Evolutionary conservation across 2,888 invertebrate species (phyloP).

Genomic region (Dioctria rufipes): DNA sequence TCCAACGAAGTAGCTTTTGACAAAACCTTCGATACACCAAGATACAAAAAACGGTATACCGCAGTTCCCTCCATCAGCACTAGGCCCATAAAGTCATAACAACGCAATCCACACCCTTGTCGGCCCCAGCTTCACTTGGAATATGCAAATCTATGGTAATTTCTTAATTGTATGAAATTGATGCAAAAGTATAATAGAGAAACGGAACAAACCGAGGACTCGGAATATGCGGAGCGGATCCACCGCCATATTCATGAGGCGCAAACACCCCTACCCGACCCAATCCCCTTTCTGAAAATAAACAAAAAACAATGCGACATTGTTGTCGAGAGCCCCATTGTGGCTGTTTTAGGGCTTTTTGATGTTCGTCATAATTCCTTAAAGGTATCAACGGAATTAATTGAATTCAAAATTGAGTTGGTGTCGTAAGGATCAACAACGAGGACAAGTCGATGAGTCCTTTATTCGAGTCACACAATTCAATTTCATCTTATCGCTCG

Average conservation of each 20-base stretch:
- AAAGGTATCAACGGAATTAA: slow-evolving; percentile 56
- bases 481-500: slow-evolving; percentile 48
- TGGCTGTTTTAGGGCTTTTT: slow-evolving; percentile 57
- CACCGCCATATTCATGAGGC: not conserved
- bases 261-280: not conserved
- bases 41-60: slow-evolving; percentile 42
- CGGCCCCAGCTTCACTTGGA: slow-evolving; percentile 17
- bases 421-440: slow-evolving; percentile 23
- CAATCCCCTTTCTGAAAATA: not conserved
- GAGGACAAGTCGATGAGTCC: slow-evolving; percentile 40
- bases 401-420: slow-evolving; percentile 52
- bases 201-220: slow-evolving; percentile 46
- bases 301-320: slow-evolving; percentile 39
- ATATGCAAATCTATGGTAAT: slow-evolving; percentile 60
- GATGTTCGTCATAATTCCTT: slow-evolving; percentile 53
- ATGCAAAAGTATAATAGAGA: slow-evolving; percentile 59
- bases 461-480: slow-evolving; percentile 53
- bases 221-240: not conserved
- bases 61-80: slow-evolving; percentile 6
- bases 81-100: not conserved
- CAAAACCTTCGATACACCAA: slow-evolving; percentile 54
- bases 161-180: slow-evolving; percentile 60
- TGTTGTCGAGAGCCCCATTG: slow-evolving; percentile 51
- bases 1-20: slow-evolving; percentile 48
- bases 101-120: not conserved